A percentile compares a stretch with the other conserved stretches of the same genome.
Evolutionary conservation across 2,797 vertebrate genomes (phyloP).

Genomic region (Malurus splendens): DNA sequence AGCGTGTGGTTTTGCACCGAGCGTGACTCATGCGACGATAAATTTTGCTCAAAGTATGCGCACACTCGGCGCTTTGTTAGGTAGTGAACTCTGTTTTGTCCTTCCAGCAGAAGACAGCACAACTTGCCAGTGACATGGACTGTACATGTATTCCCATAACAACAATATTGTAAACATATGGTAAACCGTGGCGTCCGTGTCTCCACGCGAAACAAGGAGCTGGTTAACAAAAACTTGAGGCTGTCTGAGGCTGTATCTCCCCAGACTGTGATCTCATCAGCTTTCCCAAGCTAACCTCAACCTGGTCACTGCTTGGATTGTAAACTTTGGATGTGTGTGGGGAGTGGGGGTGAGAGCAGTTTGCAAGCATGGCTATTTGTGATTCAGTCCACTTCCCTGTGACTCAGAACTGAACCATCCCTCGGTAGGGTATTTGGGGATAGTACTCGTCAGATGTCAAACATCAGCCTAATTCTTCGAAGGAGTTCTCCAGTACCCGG

Average conservation of each 20-base stretch:
- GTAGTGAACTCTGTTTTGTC: background rate
- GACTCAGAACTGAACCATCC: slow-evolving; percentile 37
- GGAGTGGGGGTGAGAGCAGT: background rate
- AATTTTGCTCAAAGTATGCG: background rate
- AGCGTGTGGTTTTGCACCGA: background rate
- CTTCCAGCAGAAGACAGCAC: slow-evolving; percentile 1
- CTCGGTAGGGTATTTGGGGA: background rate
- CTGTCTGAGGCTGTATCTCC: slow-evolving; percentile 23
- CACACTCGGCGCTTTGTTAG: background rate
- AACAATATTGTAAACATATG: slow-evolving; percentile 40
- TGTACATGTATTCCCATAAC: slow-evolving; percentile 30
- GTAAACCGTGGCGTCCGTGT: background rate
- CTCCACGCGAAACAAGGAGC: slow-evolving; percentile 3
- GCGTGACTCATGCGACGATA: background rate
- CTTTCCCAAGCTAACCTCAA: slow-evolving; percentile 48
- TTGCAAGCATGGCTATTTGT: slow-evolving; percentile 15
- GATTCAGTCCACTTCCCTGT: slow-evolving; percentile 21
- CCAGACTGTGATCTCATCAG: slow-evolving; percentile 53
- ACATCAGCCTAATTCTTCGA: background rate
- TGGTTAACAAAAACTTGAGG: background rate
- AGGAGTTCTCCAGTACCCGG: background rate
- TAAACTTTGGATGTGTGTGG: background rate
- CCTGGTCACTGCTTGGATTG: slow-evolving; percentile 32
- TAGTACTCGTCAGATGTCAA: background rate
- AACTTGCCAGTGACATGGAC: slow-evolving; percentile 33